phyloP scores from a whole-genome alignment of 1,140 invertebrate genomes.

The Penaeus japonicus region DNA sequence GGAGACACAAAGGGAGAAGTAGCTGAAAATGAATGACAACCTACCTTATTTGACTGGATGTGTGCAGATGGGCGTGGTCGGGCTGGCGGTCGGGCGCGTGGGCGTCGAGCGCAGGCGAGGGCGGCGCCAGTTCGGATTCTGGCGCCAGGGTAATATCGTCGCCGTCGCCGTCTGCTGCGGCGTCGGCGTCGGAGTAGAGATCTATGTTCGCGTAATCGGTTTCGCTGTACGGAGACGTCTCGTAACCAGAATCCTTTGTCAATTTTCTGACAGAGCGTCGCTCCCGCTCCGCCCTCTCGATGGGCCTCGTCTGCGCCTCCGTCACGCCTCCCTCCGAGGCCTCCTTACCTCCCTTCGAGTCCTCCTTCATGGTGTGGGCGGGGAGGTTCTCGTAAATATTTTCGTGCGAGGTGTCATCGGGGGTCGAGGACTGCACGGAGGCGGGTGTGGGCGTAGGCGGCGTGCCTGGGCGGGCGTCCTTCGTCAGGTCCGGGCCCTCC shows the following conservation, averaged over 20 bases:
- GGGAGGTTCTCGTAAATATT: slow-evolving; percentile 61
- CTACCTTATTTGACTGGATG: background rate
- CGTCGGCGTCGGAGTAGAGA: slow-evolving; percentile 47
- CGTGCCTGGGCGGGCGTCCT: slow-evolving; percentile 34
- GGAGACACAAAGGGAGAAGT: slow-evolving; percentile 1
- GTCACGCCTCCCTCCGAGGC: background rate
- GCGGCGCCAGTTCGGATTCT: slow-evolving; percentile 51
- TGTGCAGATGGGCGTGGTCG: background rate
- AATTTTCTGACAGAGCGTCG: slow-evolving; percentile 61
- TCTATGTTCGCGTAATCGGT: slow-evolving; percentile 62
- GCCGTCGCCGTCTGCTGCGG: slow-evolving; percentile 36
- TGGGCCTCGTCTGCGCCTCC: slow-evolving; percentile 18
- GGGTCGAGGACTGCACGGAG: background rate
- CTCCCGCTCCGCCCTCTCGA: slow-evolving; percentile 59
- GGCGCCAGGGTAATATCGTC: slow-evolving; percentile 56
- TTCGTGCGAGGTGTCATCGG: slow-evolving; percentile 18
- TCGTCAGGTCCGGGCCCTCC: background rate
- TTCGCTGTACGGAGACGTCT: slow-evolving; percentile 61
- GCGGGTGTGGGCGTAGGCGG: slow-evolving; percentile 42
- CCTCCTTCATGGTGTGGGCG: slow-evolving; percentile 33
- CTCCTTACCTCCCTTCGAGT: background rate
- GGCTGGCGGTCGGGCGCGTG: background rate
- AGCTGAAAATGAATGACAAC: background rate
- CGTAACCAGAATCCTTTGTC: slow-evolving; percentile 64
- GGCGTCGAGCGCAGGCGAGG: slow-evolving; percentile 25